Evolutionary conservation across 1,140 invertebrate species (phyloP).

Genomic region (Probaryconus sp.): DNA sequence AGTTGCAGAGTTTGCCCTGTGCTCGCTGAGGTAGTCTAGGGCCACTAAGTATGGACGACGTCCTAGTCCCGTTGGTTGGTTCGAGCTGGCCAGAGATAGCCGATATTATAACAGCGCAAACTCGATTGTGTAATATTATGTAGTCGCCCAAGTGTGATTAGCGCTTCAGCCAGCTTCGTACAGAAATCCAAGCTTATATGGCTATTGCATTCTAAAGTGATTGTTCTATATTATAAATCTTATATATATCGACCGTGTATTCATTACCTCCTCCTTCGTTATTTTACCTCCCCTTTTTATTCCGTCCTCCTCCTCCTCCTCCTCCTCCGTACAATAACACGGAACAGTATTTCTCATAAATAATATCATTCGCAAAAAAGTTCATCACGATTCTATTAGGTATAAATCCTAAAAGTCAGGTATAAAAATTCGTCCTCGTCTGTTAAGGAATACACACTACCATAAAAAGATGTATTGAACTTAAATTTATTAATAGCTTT

Average conservation of each 20-base stretch:
- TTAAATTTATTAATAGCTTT: too few relatives aligned
- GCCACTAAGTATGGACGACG: slow-evolving; percentile 76
- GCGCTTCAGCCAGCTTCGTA: slow-evolving; percentile 63
- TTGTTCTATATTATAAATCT: slow-evolving; percentile 53
- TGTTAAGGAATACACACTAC: too few relatives aligned
- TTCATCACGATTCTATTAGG: too few relatives aligned
- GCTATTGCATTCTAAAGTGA: slow-evolving; percentile 57
- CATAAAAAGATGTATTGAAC: too few relatives aligned
- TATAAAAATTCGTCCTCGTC: too few relatives aligned
- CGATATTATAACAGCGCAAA: slow-evolving; percentile 76
- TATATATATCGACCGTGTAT: slow-evolving; percentile 24
- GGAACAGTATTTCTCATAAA: too few relatives aligned
- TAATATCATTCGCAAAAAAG: too few relatives aligned
- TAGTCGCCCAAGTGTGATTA: slow-evolving; percentile 70
- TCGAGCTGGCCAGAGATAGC: slow-evolving; percentile 75
- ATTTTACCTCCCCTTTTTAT: too few relatives aligned
- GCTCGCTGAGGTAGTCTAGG: slow-evolving; percentile 69
- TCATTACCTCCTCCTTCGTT: slow-evolving; percentile 11
- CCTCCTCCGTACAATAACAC: too few relatives aligned
- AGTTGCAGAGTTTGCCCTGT: slow-evolving; percentile 78
- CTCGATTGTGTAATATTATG: slow-evolving; percentile 77
- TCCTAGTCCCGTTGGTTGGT: slow-evolving; percentile 61
- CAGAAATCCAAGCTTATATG: slow-evolving; percentile 63
- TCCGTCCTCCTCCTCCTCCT: too few relatives aligned
- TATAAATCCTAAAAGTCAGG: too few relatives aligned